Percentiles rank a stretch among this genome's conserved stretches.
phyloP scores from a whole-genome alignment of 1,140 invertebrate species.

The Onthophagus taurus region DNA sequence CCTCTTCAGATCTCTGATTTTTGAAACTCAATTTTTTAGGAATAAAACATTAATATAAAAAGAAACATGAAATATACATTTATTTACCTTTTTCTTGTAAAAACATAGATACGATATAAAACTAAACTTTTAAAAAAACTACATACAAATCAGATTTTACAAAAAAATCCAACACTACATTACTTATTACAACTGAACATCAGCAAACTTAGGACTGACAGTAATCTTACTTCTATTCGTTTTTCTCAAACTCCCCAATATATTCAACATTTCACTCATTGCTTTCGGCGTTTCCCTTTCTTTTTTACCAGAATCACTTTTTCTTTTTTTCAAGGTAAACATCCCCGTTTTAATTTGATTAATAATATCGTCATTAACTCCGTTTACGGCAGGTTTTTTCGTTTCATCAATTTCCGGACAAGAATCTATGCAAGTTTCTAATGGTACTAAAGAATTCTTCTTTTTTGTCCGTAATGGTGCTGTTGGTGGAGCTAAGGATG shows the following conservation, averaged over 20 bases:
- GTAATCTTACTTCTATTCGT: slow-evolving; percentile 38
- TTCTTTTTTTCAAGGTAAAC: slow-evolving; percentile 57
- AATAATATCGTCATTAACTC: slow-evolving; percentile 61
- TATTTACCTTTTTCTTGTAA: background rate
- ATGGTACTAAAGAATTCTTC: background rate
- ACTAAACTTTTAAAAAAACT: slow-evolving; percentile 2
- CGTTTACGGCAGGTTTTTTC: slow-evolving; percentile 32
- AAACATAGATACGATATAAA: slow-evolving; percentile 1
- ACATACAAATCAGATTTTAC: too few relatives aligned
- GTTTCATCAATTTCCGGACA: slow-evolving; percentile 13
- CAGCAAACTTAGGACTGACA: slow-evolving; percentile 8
- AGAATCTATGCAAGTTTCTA: slow-evolving; percentile 12
- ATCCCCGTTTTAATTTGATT: slow-evolving; percentile 67
- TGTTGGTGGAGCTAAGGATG: slow-evolving; percentile 12
- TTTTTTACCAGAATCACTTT: slow-evolving; percentile 47
- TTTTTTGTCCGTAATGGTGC: slow-evolving; percentile 9
- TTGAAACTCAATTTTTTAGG: background rate
- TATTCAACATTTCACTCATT: slow-evolving; percentile 61
- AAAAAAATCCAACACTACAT: background rate
- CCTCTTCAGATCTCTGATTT: too few relatives aligned
- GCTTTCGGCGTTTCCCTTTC: slow-evolving; percentile 53
- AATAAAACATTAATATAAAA: background rate
- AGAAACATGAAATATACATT: background rate
- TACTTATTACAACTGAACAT: slow-evolving; percentile 5
- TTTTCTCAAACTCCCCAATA: slow-evolving; percentile 56